Conservation (phyloP, 2,113 vertebrate species). For the Notothenia coriiceps region DNA sequence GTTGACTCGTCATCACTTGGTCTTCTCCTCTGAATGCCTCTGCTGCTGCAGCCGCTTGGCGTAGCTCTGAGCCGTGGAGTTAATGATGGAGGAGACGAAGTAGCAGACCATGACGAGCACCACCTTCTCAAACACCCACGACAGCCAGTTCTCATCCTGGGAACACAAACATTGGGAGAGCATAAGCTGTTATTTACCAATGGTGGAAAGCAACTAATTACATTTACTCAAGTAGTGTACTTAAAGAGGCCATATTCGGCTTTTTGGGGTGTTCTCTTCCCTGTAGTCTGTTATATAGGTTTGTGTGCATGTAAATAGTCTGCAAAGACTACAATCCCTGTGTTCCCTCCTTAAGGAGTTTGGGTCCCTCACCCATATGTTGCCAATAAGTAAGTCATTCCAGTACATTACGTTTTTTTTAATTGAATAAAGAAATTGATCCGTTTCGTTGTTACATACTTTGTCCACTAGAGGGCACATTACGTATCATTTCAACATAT, state of each 20-base stretch:
- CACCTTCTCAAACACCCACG: slow-evolving; percentile 98
- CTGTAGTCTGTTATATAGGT: too few species aligned
- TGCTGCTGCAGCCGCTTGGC: slow-evolving; percentile 94
- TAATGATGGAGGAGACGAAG: slow-evolving; percentile 96
- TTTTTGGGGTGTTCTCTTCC: too few species aligned
- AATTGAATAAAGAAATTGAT: neutral
- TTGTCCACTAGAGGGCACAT: slow-evolving; percentile 34
- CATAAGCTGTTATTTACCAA: neutral
- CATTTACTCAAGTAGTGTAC: too few species aligned
- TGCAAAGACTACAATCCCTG: too few species aligned
- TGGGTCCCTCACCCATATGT: too few species aligned
- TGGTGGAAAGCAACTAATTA: too few species aligned
- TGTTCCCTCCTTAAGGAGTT: too few species aligned
- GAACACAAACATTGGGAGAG: slow-evolving; percentile 14
- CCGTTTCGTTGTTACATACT: neutral
- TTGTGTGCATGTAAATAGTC: too few species aligned
- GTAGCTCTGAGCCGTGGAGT: slow-evolving; percentile 99
- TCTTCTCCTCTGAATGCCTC: slow-evolving; percentile 94
- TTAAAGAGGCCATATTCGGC: too few species aligned
- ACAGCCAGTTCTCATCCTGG: slow-evolving; percentile 97
- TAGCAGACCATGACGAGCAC: slow-evolving; percentile 98
- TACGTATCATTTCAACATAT: neutral
- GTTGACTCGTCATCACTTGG: slow-evolving; percentile 88
- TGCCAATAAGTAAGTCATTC: neutral
- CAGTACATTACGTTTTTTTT: neutral